A percentile compares a stretch with the other conserved stretches of the same genome.
Conservation (phyloP, 30 jellyfish, hydroid and myxozoan species). For the Nemopilema nomurai region DNA sequence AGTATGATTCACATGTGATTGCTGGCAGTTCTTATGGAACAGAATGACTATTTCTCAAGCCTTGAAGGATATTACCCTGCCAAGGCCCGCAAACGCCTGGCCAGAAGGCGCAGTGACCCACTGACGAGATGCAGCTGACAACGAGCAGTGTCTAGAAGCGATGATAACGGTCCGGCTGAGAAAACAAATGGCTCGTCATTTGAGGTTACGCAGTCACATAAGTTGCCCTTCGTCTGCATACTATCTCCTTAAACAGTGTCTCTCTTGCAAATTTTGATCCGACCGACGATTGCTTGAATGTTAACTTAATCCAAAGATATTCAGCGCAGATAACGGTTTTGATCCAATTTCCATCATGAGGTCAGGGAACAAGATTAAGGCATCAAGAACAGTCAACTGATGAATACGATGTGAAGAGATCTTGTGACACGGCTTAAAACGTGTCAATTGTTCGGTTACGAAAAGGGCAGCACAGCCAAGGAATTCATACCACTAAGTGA, state of each 20-base stretch:
- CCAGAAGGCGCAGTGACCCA: no score
- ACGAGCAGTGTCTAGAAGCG: not conserved
- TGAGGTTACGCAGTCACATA: not conserved
- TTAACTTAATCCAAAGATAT: slow-evolving; percentile 22
- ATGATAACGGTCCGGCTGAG: not conserved
- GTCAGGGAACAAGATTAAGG: slow-evolving; percentile 35
- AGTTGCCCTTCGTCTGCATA: slow-evolving; percentile 17
- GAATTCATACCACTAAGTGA: not conserved
- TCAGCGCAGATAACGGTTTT: slow-evolving; percentile 55
- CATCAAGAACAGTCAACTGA: slow-evolving; percentile 17
- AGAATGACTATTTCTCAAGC: no score
- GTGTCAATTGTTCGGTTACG: not conserved
- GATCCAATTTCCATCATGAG: slow-evolving; percentile 48
- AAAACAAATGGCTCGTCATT: not conserved
- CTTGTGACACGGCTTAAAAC: not conserved
- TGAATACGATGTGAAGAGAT: not conserved
- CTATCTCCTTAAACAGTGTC: slow-evolving; percentile 33
- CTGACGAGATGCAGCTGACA: not conserved
- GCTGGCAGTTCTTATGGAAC: no score
- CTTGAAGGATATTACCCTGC: no score
- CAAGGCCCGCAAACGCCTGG: no score
- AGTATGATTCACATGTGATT: no score
- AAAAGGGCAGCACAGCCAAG: not conserved
- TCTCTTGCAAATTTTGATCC: slow-evolving; percentile 54
- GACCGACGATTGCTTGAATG: slow-evolving; percentile 44